Percentiles rank a stretch among this genome's conserved stretches.
Conservation (phyloP, 2,113 vertebrate species). For the Suricata suricatta region DNA sequence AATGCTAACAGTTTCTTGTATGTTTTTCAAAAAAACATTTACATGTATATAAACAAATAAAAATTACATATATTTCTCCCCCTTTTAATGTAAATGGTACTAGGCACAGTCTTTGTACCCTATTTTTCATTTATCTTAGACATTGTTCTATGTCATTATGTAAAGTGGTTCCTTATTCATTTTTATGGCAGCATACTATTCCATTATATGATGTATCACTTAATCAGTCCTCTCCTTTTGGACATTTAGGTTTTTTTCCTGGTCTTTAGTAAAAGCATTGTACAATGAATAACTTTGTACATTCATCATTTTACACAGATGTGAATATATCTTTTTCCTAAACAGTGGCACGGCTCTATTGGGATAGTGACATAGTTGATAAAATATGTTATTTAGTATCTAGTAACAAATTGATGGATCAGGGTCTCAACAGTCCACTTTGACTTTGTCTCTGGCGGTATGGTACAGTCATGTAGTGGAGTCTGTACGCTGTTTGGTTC, state of each 20-base stretch:
- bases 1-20: neutral
- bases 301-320: neutral
- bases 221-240: neutral
- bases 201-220: neutral
- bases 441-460: neutral
- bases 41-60: neutral
- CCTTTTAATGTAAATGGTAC: neutral
- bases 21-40: neutral
- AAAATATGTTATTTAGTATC: neutral
- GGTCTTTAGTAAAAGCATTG: conserved; percentile 41
- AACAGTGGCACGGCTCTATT: neutral
- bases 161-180: neutral
- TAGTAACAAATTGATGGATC: neutral
- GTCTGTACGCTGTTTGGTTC: neutral
- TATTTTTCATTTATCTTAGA: neutral
- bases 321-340: neutral
- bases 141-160: neutral
- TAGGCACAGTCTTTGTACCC: neutral
- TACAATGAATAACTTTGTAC: neutral
- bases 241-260: neutral
- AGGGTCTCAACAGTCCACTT: neutral
- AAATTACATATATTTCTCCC: neutral
- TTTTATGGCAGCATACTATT: neutral
- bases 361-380: neutral
- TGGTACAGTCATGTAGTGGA: neutral